phyloP scores from a whole-genome alignment of 2,113 vertebrate genomes.

The Sisor rabdophorus region DNA sequence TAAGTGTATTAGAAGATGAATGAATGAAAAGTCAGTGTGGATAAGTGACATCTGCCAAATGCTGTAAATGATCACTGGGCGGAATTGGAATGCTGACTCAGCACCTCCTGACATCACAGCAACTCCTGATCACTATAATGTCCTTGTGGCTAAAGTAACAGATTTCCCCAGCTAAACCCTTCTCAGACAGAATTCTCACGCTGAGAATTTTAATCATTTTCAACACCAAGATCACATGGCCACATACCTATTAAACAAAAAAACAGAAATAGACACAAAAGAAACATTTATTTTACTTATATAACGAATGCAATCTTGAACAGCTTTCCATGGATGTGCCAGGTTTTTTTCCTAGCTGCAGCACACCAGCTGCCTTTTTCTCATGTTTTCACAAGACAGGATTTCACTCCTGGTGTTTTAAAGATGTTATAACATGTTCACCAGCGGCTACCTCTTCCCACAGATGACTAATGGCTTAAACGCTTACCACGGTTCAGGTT shows the following conservation, averaged over 20 bases:
- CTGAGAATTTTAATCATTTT: neutral
- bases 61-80: neutral
- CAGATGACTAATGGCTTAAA: conserved; percentile 16
- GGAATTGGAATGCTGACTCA: neutral
- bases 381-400: conserved; percentile 2
- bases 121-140: neutral
- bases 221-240: neutral
- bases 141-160: neutral
- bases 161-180: neutral
- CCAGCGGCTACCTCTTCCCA: conserved; percentile 12
- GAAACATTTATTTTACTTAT: neutral
- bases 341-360: neutral
- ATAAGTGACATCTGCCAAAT: too few species aligned
- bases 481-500: neutral
- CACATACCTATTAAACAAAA: neutral
- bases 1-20: too few species aligned
- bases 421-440: neutral
- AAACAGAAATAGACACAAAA: too few species aligned
- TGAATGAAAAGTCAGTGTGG: too few species aligned
- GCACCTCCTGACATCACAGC: neutral
- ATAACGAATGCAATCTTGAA: neutral
- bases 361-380: neutral
- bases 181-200: too few species aligned
- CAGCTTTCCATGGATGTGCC: neutral
- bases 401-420: conserved; percentile 3